These are phyloP conservation scores for Okapia johnstoni DNA, from an alignment of 2,113 vertebrate species.

Conservation along the genomic window DNA sequence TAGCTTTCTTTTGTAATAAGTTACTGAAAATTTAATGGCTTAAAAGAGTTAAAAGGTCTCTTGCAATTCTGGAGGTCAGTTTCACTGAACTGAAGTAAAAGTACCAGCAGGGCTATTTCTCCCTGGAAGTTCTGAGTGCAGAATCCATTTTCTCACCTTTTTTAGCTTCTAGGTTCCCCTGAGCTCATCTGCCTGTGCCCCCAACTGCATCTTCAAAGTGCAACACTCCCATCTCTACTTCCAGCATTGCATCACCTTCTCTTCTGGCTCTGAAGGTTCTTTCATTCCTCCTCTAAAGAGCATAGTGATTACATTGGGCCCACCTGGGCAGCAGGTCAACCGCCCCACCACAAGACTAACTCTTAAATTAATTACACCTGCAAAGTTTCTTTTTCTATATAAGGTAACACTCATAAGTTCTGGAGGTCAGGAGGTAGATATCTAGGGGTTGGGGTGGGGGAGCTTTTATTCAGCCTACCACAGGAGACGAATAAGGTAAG, in stretches of 20 bases:
- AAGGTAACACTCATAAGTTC: neutral
- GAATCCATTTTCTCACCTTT: neutral
- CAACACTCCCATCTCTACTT: neutral
- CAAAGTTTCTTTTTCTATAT: neutral
- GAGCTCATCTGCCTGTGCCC: neutral
- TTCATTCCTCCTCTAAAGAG: neutral
- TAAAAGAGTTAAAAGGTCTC: neutral
- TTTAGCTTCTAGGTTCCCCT: neutral
- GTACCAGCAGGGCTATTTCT: neutral
- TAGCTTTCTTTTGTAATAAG: neutral
- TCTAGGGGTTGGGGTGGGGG: accelerated
- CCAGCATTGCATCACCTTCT: neutral
- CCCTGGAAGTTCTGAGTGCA: neutral
- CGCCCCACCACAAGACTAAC: neutral
- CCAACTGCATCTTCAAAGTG: neutral
- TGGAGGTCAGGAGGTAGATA: neutral
- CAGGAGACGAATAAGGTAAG: neutral
- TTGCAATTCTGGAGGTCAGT: neutral
- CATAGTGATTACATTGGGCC: neutral
- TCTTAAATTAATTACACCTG: neutral
- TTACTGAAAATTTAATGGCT: neutral
- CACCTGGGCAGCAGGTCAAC: neutral
- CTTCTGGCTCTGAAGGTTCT: neutral
- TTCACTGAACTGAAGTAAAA: neutral
- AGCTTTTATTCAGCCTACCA: neutral